Evolutionary conservation across 2,797 vertebrate genomes (phyloP).

Genomic region (Octomys mimax): DNA sequence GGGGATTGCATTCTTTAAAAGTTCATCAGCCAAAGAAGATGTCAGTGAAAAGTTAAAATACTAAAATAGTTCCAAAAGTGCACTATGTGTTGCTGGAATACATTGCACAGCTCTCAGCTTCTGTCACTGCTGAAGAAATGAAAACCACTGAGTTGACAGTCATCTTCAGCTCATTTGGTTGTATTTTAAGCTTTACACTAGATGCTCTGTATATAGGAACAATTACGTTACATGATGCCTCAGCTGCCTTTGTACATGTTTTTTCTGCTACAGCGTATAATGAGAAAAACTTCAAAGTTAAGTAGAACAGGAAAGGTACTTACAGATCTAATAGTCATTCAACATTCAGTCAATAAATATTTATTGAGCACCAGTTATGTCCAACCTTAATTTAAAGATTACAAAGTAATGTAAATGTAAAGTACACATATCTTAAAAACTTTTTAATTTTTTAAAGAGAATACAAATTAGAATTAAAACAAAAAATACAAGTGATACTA

Average conservation of each 20-base stretch:
- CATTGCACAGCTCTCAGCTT: not conserved
- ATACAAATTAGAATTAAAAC: no score
- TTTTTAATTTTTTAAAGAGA: no score
- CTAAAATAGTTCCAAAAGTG: not conserved
- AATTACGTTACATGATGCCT: not conserved
- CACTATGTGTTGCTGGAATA: not conserved
- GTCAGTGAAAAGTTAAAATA: not conserved
- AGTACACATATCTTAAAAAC: not conserved
- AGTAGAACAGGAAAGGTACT: not conserved
- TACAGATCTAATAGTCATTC: not conserved
- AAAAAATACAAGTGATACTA: no score
- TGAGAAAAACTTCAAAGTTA: not conserved
- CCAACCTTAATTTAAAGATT: not conserved
- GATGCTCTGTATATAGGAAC: not conserved
- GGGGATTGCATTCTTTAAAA: constrained; percentile 20
- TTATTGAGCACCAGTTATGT: not conserved
- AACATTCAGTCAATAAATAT: not conserved
- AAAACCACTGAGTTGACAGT: not conserved
- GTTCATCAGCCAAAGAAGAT: not conserved
- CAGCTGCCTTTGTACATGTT: not conserved
- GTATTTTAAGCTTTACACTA: constrained; percentile 33
- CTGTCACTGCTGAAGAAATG: not conserved
- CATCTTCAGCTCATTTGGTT: not conserved
- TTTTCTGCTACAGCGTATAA: not conserved
- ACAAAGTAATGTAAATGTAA: constrained; percentile 14